phyloP scores from a whole-genome alignment of 1,140 invertebrate genomes.

The Pteromalus puparum region DNA sequence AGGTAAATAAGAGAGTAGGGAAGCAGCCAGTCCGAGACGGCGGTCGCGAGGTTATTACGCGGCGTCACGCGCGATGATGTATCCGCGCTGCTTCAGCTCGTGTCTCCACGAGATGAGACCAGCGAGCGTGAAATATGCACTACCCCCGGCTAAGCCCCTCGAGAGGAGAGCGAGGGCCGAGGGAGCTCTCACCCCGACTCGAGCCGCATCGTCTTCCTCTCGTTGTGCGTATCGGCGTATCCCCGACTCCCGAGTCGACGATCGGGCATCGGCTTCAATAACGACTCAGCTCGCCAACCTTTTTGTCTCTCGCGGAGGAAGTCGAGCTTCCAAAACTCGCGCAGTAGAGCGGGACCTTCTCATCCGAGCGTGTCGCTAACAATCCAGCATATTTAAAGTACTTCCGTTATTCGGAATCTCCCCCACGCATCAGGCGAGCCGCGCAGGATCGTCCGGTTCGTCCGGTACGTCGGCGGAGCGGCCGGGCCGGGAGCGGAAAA shows the following conservation, averaged over 20 bases:
- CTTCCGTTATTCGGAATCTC: slow-evolving; percentile 49
- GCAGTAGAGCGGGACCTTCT: slow-evolving; percentile 46
- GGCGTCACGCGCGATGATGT: slow-evolving; percentile 71
- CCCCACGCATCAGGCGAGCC: slow-evolving; percentile 29
- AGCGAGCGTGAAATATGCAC: slow-evolving; percentile 72
- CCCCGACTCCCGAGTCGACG: too few species aligned
- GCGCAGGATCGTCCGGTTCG: slow-evolving; percentile 23
- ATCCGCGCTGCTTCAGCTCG: slow-evolving; percentile 70
- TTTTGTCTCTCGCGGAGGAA: too few species aligned
- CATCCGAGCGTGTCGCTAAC: slow-evolving; percentile 51
- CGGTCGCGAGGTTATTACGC: slow-evolving; percentile 65
- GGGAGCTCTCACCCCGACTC: background rate
- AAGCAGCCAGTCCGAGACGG: slow-evolving; percentile 49
- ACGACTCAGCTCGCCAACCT: too few species aligned
- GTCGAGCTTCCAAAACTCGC: slow-evolving; percentile 45
- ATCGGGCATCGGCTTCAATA: too few species aligned
- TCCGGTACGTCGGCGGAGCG: too few species aligned
- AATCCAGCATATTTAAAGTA: slow-evolving; percentile 51
- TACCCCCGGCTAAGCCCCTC: slow-evolving; percentile 56
- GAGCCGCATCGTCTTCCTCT: too few species aligned
- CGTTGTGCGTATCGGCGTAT: too few species aligned
- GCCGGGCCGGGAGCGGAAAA: background rate
- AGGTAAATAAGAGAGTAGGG: slow-evolving; percentile 71
- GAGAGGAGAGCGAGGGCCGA: background rate
- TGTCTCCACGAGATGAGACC: slow-evolving; percentile 71